Percentiles rank a stretch among this genome's conserved stretches.
Evolutionary conservation across 2,888 invertebrate genomes (phyloP).

Genomic region (Agriotes lineatus): DNA sequence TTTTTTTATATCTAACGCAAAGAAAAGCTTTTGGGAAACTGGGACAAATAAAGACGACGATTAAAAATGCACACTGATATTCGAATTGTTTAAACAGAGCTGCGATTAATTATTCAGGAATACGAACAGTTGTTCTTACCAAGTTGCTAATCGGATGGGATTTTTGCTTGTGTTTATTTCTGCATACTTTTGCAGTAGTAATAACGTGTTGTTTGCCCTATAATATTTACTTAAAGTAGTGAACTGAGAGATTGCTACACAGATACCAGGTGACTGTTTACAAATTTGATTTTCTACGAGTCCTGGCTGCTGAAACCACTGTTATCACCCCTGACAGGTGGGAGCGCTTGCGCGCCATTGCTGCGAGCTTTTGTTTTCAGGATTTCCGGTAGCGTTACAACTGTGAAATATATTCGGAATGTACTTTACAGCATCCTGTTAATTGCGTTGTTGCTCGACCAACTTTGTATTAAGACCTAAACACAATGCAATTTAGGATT

Average conservation of each 20-base stretch:
- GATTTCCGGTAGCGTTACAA: slow-evolving; percentile 43
- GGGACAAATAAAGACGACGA: slow-evolving; percentile 25
- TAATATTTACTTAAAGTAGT: slow-evolving; percentile 27
- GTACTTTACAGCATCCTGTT: slow-evolving; percentile 56
- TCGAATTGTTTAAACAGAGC: slow-evolving; percentile 23
- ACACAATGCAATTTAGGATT: slow-evolving; percentile 55
- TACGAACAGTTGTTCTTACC: too few relatives aligned
- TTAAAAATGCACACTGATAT: slow-evolving; percentile 41
- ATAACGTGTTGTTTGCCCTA: too few relatives aligned
- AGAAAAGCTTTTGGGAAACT: slow-evolving; percentile 1
- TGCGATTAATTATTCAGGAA: slow-evolving; percentile 25
- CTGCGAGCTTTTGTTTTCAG: slow-evolving; percentile 41
- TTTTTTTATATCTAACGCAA: background rate
- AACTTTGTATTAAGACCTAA: slow-evolving; percentile 53
- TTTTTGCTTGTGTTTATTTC: too few relatives aligned
- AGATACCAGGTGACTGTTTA: slow-evolving; percentile 39
- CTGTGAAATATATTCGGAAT: slow-evolving; percentile 47
- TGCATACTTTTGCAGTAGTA: too few relatives aligned
- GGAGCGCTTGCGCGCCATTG: slow-evolving; percentile 22
- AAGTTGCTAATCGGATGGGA: too few relatives aligned
- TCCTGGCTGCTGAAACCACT: slow-evolving; percentile 35
- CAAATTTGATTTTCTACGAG: slow-evolving; percentile 43
- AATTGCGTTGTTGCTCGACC: slow-evolving; percentile 56
- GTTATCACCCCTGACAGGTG: slow-evolving; percentile 40
- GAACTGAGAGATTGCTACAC: slow-evolving; percentile 35